These are phyloP conservation scores for Sciurus vulgaris DNA, from an alignment of 2,797 vertebrate genomes.

Conservation along the genomic window DNA sequence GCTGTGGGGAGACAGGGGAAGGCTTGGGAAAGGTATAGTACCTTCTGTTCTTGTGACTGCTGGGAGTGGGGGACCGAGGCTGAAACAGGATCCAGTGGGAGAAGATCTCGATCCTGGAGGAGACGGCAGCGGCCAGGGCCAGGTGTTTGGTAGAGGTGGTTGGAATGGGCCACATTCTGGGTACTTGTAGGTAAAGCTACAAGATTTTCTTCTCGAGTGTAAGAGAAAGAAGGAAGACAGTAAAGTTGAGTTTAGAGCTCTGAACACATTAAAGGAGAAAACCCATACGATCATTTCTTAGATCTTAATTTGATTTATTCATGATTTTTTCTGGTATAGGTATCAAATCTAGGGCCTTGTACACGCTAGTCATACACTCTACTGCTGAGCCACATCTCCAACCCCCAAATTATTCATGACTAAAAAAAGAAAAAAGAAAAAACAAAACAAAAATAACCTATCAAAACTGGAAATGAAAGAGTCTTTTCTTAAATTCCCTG, in stretches of 20 bases:
- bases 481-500: not conserved
- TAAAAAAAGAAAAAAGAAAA: too few species aligned
- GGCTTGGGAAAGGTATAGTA: not conserved
- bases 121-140: not conserved
- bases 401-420: too few species aligned
- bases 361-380: too few species aligned
- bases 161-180: too few species aligned
- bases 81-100: not conserved
- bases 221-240: not conserved
- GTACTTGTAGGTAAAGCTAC: not conserved
- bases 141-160: not conserved
- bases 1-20: not conserved
- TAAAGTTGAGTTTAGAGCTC: not conserved
- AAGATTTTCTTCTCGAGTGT: not conserved
- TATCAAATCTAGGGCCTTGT: too few species aligned
- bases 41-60: not conserved
- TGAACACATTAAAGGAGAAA: not conserved
- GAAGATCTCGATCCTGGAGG: not conserved
- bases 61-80: not conserved
- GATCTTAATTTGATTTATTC: not conserved
- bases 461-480: not conserved
- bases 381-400: too few species aligned
- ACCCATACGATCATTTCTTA: not conserved
- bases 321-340: too few species aligned
- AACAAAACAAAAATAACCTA: not conserved